Percentiles rank a stretch among this genome's conserved stretches.
Conservation (phyloP, 2,113 vertebrate species). For the Pterocles gutturalis region DNA sequence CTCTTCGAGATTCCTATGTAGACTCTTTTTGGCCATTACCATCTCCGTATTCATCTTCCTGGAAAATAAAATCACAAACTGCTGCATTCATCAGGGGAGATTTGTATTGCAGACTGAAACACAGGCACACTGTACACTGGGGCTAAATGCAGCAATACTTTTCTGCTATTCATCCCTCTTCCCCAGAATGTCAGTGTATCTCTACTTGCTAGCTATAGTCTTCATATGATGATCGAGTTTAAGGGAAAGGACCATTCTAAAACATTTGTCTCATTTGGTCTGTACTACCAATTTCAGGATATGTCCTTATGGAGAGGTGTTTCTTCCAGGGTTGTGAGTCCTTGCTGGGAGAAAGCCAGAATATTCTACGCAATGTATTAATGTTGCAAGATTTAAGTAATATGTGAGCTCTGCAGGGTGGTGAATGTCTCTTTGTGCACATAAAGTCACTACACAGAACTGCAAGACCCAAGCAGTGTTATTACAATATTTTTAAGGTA, state of each 20-base stretch:
- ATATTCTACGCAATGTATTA: background rate
- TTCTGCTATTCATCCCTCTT: background rate
- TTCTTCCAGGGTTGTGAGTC: background rate
- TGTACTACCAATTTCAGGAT: background rate
- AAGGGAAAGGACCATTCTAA: background rate
- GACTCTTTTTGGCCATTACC: background rate
- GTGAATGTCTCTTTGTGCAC: conserved; percentile 58
- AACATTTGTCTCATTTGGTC: background rate
- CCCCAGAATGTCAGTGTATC: background rate
- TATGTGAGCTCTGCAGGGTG: background rate
- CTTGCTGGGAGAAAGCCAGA: background rate
- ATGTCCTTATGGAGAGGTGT: background rate
- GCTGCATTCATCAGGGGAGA: background rate
- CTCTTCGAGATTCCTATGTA: background rate
- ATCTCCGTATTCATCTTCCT: background rate
- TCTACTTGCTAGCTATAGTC: background rate
- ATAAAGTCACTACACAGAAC: conserved; percentile 22
- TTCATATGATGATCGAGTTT: background rate
- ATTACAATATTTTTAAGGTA: conserved; percentile 38
- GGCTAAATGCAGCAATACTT: background rate
- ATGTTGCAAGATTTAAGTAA: background rate
- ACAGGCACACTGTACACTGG: background rate
- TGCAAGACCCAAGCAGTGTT: background rate
- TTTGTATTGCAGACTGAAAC: background rate
- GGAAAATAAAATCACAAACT: background rate